Evolutionary conservation across 2,797 vertebrate species (phyloP).

Genomic region (Lacerta bilineata): DNA sequence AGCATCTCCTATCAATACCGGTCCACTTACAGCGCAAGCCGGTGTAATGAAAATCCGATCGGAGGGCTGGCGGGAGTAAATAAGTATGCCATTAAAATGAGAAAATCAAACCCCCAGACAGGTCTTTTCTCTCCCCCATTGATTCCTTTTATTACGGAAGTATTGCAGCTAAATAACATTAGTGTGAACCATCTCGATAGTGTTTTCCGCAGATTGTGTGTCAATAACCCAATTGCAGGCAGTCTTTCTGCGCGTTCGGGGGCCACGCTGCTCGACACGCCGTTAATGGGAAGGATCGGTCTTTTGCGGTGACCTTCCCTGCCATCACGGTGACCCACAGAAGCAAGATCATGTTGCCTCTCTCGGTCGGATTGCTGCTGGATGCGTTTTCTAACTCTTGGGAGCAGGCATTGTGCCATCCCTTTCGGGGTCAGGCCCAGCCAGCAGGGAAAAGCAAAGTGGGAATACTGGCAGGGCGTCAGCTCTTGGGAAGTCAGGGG

Average conservation of each 20-base stretch:
- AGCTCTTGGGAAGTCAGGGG: neutral
- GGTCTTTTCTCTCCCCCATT: constrained; percentile 80
- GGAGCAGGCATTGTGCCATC: neutral
- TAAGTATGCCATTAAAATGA: constrained; percentile 83
- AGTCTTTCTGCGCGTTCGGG: neutral
- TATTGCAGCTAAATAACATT: constrained; percentile 84
- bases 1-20: constrained; percentile 78
- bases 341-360: neutral
- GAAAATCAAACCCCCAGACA: constrained; percentile 80
- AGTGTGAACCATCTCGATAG: constrained; percentile 79
- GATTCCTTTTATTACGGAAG: constrained; percentile 82
- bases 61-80: constrained; percentile 78
- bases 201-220: constrained; percentile 67
- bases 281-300: neutral
- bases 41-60: constrained; percentile 80
- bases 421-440: neutral
- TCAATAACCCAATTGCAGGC: constrained; percentile 67
- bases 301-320: neutral
- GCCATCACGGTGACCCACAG: too few relatives aligned
- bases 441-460: too few relatives aligned
- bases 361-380: neutral
- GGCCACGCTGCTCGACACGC: neutral
- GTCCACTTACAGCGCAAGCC: constrained; percentile 78
- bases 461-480: too few relatives aligned
- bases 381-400: neutral